A percentile compares a stretch with the other conserved stretches of the same genome.
Conservation (phyloP, 1,140 invertebrate species). For the Eupeodes corollae region DNA sequence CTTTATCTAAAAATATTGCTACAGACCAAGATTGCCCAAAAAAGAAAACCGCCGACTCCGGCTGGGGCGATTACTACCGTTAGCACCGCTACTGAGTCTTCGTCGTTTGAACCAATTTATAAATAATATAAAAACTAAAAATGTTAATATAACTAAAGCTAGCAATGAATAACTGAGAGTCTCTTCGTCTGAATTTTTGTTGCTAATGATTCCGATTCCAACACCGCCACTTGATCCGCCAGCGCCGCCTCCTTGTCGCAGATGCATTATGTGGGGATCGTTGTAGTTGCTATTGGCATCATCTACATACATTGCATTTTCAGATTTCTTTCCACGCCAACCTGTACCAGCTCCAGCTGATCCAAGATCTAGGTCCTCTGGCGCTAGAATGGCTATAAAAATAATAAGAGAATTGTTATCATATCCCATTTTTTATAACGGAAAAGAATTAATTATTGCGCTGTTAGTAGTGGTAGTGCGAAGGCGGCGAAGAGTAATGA, state of each 20-base stretch:
- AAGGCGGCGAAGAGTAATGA: neutral
- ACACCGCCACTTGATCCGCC: neutral
- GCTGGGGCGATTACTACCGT: neutral
- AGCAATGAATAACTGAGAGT: conserved; percentile 1
- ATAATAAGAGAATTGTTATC: neutral
- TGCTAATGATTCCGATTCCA: neutral
- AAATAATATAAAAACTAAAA: conserved; percentile 3
- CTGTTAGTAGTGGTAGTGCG: neutral
- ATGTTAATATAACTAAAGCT: conserved; percentile 1
- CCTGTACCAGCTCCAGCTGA: neutral
- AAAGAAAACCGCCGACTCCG: too few relatives aligned
- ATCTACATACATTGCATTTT: neutral
- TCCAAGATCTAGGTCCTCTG: neutral
- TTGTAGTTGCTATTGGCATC: neutral
- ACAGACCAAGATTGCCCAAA: too few relatives aligned
- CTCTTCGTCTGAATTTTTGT: neutral
- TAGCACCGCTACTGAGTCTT: neutral
- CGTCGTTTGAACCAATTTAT: conserved; percentile 2
- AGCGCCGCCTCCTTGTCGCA: too few relatives aligned
- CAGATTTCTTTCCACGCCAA: neutral
- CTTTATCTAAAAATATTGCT: too few relatives aligned
- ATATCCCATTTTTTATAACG: neutral
- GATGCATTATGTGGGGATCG: neutral
- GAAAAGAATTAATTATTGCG: neutral
- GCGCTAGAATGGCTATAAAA: neutral